A percentile compares a stretch with the other conserved stretches of the same genome.
phyloP scores from a whole-genome alignment of 37 sponge, comb jelly and placozoan species.

The Mnemiopsis leidyi region DNA sequence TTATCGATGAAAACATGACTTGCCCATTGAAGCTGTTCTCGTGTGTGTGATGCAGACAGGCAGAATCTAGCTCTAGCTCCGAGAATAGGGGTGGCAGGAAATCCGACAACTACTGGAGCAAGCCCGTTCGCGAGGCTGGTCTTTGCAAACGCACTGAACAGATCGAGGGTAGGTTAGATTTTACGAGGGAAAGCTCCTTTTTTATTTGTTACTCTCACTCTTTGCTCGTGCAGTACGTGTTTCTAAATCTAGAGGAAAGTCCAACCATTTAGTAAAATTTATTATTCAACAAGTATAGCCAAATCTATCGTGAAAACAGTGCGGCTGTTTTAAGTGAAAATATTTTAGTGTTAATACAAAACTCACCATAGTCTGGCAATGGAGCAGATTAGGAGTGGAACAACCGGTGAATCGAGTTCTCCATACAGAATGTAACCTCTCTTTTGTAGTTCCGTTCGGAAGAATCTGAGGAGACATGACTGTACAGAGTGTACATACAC shows the following conservation, averaged over 20 bases:
- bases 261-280: too few species aligned
- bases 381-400: constrained; percentile 69
- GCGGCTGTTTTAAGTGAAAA: too few species aligned
- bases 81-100: constrained; percentile 90
- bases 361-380: constrained; percentile 71
- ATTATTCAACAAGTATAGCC: too few species aligned
- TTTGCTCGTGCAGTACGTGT: too few species aligned
- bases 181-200: too few species aligned
- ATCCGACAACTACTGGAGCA: constrained; percentile 93
- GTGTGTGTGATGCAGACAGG: constrained; percentile 84
- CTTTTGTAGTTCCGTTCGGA: constrained; percentile 78
- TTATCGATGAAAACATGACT: too few species aligned
- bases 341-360: too few species aligned
- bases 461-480: constrained; percentile 82
- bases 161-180: not conserved
- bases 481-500: too few species aligned
- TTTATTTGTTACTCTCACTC: too few species aligned
- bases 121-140: constrained; percentile 76
- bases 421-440: constrained; percentile 91
- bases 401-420: constrained; percentile 73
- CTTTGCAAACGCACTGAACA: constrained; percentile 71
- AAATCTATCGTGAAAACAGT: too few species aligned
- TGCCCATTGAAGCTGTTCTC: constrained; percentile 86
- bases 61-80: constrained; percentile 80
- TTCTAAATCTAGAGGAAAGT: too few species aligned